These are phyloP conservation scores for Polyodon spathula DNA, from an alignment of 2,113 vertebrate genomes.

Conservation along the genomic window DNA sequence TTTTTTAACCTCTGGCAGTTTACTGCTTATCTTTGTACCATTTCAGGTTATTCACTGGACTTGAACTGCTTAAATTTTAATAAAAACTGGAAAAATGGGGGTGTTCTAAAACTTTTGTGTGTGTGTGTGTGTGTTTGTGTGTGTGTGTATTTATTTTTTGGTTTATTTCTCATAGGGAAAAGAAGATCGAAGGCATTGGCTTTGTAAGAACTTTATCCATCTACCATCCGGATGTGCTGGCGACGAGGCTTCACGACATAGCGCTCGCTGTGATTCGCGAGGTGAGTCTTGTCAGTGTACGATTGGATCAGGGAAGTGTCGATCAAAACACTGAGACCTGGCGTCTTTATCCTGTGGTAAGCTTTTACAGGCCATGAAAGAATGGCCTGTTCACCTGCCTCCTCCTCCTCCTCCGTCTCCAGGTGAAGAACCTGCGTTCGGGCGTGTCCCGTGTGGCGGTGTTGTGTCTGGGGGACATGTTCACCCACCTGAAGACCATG, in stretches of 20 bases:
- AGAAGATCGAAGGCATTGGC: conserved; percentile 86
- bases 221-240: conserved; percentile 68
- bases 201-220: conserved; percentile 70
- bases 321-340: background rate
- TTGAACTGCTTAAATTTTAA: too few relatives aligned
- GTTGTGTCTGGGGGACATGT: conserved; percentile 78
- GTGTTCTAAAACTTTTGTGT: too few relatives aligned
- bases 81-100: too few relatives aligned
- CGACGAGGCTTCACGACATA: conserved; percentile 74
- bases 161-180: conserved; percentile 65
- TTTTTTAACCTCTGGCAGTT: too few relatives aligned
- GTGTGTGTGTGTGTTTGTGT: background rate
- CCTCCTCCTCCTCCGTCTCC: conserved; percentile 14
- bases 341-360: background rate
- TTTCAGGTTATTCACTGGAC: too few relatives aligned
- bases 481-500: conserved; percentile 74
- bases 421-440: conserved; percentile 94
- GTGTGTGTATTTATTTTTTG: conserved; percentile 4
- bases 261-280: conserved; percentile 77
- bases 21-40: too few relatives aligned
- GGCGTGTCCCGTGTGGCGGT: conserved; percentile 86
- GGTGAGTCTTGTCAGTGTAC: conserved; percentile 53
- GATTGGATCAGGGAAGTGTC: too few relatives aligned
- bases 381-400: background rate
- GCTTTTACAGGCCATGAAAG: background rate